These are phyloP conservation scores for Bambusicola thoracicus DNA, from an alignment of 2,113 vertebrate species.

Conservation along the genomic window DNA sequence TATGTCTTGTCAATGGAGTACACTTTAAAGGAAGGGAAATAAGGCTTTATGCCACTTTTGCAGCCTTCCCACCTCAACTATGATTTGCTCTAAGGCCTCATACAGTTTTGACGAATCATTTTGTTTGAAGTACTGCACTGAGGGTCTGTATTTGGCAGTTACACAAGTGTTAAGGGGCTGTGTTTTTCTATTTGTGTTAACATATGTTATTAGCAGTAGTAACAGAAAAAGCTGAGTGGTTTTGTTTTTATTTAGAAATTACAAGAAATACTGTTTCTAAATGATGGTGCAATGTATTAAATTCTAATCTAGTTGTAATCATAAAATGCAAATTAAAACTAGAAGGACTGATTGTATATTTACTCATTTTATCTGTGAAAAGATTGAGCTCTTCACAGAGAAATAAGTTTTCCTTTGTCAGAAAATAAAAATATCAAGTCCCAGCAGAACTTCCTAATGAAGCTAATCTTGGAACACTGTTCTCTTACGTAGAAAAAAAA, in stretches of 20 bases:
- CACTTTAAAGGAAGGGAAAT: neutral
- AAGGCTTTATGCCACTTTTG: neutral
- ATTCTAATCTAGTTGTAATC: slow-evolving; percentile 25
- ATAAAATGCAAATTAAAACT: slow-evolving; percentile 60
- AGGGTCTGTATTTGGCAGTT: neutral
- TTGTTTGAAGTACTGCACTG: neutral
- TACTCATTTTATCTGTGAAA: slow-evolving; percentile 17
- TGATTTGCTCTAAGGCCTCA: neutral
- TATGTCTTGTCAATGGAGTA: neutral
- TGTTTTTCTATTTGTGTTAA: neutral
- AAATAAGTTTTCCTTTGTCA: slow-evolving; percentile 15
- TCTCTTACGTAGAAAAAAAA: slow-evolving; percentile 33
- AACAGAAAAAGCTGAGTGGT: neutral
- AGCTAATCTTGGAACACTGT: slow-evolving; percentile 16
- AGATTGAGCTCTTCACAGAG: neutral
- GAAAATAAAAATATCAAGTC: slow-evolving; percentile 36
- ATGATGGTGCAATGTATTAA: slow-evolving; percentile 14
- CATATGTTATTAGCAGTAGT: neutral
- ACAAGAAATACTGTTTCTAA: slow-evolving; percentile 4
- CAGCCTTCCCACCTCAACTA: neutral
- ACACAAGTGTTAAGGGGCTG: neutral
- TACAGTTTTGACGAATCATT: neutral
- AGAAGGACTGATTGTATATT: neutral
- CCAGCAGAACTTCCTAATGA: slow-evolving; percentile 36
- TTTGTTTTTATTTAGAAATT: neutral